These are phyloP conservation scores for Idaea straminata DNA, from an alignment of 2,888 invertebrate species.

Conservation along the genomic window DNA sequence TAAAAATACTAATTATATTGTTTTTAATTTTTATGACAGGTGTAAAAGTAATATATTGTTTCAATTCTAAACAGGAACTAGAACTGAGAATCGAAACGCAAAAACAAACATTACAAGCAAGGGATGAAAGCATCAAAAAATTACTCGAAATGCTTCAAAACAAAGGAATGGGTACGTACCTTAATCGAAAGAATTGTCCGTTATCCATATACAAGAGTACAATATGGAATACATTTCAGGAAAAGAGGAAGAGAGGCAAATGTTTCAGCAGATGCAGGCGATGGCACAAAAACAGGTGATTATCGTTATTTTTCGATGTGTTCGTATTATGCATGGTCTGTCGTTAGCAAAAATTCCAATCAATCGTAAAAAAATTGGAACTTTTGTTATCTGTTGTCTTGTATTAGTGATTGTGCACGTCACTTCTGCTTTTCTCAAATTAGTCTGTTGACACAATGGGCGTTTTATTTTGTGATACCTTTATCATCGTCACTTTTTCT, in stretches of 20 bases:
- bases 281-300: constrained; percentile 97
- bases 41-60: constrained; percentile 24
- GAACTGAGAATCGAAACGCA: constrained; percentile 98
- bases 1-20: neutral
- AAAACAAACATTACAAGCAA: constrained; percentile 96
- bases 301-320: constrained; percentile 42
- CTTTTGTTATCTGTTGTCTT: constrained; percentile 44
- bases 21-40: neutral
- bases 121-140: constrained; percentile 99
- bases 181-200: constrained; percentile 14
- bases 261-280: constrained; percentile 98
- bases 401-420: constrained; percentile 67
- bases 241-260: constrained; percentile 96
- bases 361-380: constrained; percentile 34
- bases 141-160: constrained; percentile 98
- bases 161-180: constrained; percentile 94
- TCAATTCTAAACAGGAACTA: constrained; percentile 85
- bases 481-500: constrained; percentile 77
- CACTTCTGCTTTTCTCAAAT: constrained; percentile 63
- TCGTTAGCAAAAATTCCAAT: constrained; percentile 47
- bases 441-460: constrained; percentile 69
- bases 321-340: constrained; percentile 46
- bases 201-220: constrained; percentile 53
- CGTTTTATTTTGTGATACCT: constrained; percentile 81
- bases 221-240: constrained; percentile 80